phyloP scores from a whole-genome alignment of 1,140 invertebrate species.

The Caenorhabditis latens region DNA sequence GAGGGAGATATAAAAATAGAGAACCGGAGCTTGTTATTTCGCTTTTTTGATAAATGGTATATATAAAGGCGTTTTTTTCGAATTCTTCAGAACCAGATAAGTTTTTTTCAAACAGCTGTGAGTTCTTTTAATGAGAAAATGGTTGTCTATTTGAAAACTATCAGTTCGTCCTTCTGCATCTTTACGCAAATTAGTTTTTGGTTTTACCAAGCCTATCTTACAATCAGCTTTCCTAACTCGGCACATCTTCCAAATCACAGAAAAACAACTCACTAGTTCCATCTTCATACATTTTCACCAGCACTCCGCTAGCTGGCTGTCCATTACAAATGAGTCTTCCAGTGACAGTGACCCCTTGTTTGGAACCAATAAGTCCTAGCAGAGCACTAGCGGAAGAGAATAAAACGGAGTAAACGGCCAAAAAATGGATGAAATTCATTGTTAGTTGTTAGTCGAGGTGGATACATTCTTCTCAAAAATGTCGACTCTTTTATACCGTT shows the following conservation, averaged over 20 bases:
- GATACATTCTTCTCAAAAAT: neutral
- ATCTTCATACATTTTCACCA: constrained; percentile 44
- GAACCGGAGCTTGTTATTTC: no score
- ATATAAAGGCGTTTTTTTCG: no score
- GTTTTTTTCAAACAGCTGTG: no score
- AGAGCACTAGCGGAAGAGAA: neutral
- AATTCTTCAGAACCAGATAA: no score
- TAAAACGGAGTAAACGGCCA: neutral
- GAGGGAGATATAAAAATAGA: no score
- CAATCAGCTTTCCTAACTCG: neutral
- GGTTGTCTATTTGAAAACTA: no score
- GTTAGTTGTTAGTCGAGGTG: neutral
- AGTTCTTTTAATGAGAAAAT: no score
- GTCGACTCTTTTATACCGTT: neutral
- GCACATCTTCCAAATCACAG: neutral
- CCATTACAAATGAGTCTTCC: constrained; percentile 60
- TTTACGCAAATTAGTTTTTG: no score
- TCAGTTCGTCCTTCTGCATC: no score
- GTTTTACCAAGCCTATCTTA: no score
- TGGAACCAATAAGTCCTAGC: constrained; percentile 33
- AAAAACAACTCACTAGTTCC: constrained; percentile 1
- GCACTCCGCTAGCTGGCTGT: constrained; percentile 40
- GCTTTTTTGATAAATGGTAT: no score
- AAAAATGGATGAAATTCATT: constrained; percentile 1
- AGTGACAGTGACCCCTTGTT: constrained; percentile 51